Evolutionary conservation across 2,113 vertebrate species (phyloP).

Genomic region (Odontophorus gujanensis): DNA sequence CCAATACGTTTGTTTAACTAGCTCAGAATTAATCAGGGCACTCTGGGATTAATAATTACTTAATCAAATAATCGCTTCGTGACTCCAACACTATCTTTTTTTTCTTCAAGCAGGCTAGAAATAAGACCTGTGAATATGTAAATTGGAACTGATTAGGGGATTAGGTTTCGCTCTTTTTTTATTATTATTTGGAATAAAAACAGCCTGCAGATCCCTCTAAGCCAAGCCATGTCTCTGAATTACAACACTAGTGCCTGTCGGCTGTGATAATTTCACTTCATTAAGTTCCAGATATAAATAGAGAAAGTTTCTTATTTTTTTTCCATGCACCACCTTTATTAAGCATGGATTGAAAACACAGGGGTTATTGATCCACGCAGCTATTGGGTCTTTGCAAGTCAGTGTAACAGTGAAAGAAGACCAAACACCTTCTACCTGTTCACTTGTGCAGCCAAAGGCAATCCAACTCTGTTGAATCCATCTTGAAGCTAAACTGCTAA

Average conservation of each 20-base stretch:
- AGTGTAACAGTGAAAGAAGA: constrained; percentile 47
- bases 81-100: constrained; percentile 79
- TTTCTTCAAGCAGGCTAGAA: constrained; percentile 76
- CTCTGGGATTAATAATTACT: constrained; percentile 86
- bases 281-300: constrained; percentile 95
- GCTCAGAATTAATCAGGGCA: constrained; percentile 81
- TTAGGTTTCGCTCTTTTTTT: constrained; percentile 84
- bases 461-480: constrained; percentile 52
- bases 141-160: constrained; percentile 92
- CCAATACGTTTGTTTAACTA: constrained; percentile 74
- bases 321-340: constrained; percentile 87
- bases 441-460: constrained; percentile 48
- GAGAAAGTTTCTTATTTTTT: constrained; percentile 77
- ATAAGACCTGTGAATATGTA: constrained; percentile 86
- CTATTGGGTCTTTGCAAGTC: constrained; percentile 68
- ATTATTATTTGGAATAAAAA: constrained; percentile 90
- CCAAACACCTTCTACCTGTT: constrained; percentile 65
- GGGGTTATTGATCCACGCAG: constrained; percentile 79
- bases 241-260: constrained; percentile 86
- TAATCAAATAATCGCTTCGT: constrained; percentile 85
- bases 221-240: constrained; percentile 83
- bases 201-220: constrained; percentile 82
- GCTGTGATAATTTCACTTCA: constrained; percentile 96
- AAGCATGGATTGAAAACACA: constrained; percentile 83
- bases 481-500: constrained; percentile 47